Conservation (phyloP, 2,888 invertebrate genomes). For the Mesorhabditis sp. region DNA sequence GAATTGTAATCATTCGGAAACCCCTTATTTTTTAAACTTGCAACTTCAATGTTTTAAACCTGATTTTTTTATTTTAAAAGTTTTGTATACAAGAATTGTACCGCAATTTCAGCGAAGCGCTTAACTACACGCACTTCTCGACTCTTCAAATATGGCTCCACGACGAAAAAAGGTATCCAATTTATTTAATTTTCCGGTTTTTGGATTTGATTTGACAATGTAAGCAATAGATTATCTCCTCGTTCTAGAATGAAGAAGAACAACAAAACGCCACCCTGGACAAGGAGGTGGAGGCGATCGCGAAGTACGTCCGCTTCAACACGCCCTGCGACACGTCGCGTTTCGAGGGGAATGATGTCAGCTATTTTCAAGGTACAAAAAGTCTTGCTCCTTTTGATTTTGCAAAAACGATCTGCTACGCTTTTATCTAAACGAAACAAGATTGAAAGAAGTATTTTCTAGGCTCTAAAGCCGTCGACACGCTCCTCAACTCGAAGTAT, state of each 20-base stretch:
- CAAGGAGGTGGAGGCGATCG: slow-evolving; percentile 76
- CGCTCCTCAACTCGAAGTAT: slow-evolving; percentile 84
- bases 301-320: slow-evolving; percentile 88
- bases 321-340: slow-evolving; percentile 91
- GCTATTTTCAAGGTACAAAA: slow-evolving; percentile 81
- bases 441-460: slow-evolving; percentile 10
- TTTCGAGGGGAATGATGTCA: slow-evolving; percentile 90
- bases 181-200: not conserved
- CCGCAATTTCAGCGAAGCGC: too few species aligned
- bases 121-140: too few species aligned
- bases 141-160: not conserved
- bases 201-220: not conserved
- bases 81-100: too few species aligned
- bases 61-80: too few species aligned
- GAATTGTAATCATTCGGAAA: too few species aligned
- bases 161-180: not conserved
- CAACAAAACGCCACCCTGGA: slow-evolving; percentile 19
- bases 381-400: slow-evolving; percentile 21
- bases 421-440: not conserved
- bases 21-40: too few species aligned
- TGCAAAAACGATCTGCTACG: slow-evolving; percentile 9
- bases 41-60: too few species aligned
- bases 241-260: not conserved
- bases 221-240: not conserved
- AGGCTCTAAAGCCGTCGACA: slow-evolving; percentile 78